These are phyloP conservation scores for Chascanopsetta lugubris DNA, from an alignment of 2,113 vertebrate genomes.

Conservation along the genomic window DNA sequence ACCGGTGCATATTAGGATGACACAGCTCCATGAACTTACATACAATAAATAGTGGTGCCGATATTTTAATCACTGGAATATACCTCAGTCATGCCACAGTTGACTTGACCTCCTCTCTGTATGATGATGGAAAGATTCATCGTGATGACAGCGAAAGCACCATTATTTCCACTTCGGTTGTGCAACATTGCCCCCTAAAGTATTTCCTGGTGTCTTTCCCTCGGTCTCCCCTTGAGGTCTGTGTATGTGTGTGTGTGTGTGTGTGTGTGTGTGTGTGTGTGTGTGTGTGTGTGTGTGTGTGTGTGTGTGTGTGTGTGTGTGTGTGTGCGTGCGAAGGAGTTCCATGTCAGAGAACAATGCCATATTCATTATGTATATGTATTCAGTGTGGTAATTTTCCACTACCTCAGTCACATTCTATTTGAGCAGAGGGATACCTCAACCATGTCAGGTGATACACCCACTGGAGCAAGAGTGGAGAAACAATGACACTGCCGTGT, in stretches of 20 bases:
- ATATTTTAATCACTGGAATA: slow-evolving; percentile 52
- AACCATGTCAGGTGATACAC: no score
- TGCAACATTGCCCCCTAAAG: slow-evolving; percentile 80
- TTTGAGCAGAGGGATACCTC: slow-evolving; percentile 52
- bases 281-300: no score
- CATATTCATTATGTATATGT: neutral
- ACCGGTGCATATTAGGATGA: neutral
- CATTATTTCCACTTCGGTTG: slow-evolving; percentile 51
- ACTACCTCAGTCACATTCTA: slow-evolving; percentile 51
- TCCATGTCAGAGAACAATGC: slow-evolving; percentile 47
- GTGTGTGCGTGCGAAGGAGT: no score
- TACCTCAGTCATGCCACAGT: slow-evolving; percentile 38
- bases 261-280: no score
- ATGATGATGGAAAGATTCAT: slow-evolving; percentile 15
- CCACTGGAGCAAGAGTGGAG: no score
- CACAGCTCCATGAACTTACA: slow-evolving; percentile 1
- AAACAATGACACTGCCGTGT: no score
- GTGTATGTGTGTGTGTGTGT: no score
- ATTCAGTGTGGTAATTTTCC: slow-evolving; percentile 61
- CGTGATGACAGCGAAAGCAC: slow-evolving; percentile 18
- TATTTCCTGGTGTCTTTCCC: slow-evolving; percentile 34
- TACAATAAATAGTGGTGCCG: slow-evolving; percentile 46
- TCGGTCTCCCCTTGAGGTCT: neutral
- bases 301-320: no score
- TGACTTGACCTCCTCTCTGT: slow-evolving; percentile 56